Evolutionary conservation across 2,113 vertebrate genomes (phyloP).

Genomic region (Saccopteryx leptura): DNA sequence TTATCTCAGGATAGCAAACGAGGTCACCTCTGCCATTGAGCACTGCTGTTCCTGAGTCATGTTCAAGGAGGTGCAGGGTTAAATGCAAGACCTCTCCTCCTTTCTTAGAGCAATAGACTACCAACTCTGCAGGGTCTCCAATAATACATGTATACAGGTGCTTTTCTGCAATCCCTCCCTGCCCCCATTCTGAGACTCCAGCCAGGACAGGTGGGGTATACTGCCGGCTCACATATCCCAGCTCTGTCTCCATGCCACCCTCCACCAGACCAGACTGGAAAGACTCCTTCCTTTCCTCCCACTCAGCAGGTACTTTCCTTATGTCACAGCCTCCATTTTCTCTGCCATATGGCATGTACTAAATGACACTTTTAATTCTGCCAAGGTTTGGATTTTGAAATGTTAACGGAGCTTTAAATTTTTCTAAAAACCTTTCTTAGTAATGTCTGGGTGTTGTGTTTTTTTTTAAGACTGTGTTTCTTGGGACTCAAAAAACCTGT

Average conservation of each 20-base stretch:
- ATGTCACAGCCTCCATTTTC: not conserved
- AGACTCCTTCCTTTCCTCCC: not conserved
- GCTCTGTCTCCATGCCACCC: accelerated
- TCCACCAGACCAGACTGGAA: not conserved
- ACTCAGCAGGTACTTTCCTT: not conserved
- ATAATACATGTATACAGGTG: not conserved
- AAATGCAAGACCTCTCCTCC: not conserved
- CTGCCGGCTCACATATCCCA: not conserved
- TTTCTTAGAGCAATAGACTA: not conserved
- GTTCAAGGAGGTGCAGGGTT: not conserved
- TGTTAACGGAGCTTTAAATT: slow-evolving; percentile 30
- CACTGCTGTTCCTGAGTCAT: not conserved
- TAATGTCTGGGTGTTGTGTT: not conserved
- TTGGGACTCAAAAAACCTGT: not conserved
- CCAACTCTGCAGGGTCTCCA: not conserved
- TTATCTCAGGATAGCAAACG: not conserved
- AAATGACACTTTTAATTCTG: slow-evolving; percentile 33
- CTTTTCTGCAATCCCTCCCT: not conserved
- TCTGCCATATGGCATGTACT: not conserved
- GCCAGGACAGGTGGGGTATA: not conserved
- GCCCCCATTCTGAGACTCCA: not conserved
- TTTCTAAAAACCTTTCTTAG: not conserved
- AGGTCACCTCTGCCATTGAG: not conserved
- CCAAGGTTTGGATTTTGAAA: slow-evolving; percentile 49
- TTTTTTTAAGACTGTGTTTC: slow-evolving; percentile 16